Evolutionary conservation across 2,888 invertebrate species (phyloP), one percentile per base, ranked within the genome.

Genomic region (Hemistola chrysoprasaria): DNA sequence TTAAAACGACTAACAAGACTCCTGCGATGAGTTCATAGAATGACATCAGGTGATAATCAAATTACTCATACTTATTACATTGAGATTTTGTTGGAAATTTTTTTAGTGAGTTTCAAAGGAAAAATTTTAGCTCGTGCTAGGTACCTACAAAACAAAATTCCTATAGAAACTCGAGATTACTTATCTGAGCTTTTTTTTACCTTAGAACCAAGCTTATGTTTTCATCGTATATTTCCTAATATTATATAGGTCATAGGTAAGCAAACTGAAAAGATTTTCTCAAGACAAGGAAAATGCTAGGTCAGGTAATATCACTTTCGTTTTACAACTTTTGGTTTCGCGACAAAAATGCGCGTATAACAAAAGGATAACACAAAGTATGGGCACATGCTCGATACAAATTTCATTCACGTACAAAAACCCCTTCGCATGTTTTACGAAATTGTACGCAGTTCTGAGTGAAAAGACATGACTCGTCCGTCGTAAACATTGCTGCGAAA

Each of bases 321-420:
- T 16, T 16, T 16, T 16, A 24, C 34, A 34, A 35, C 39, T 20
- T 43, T 26, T 22, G 31, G 27, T 40, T 30, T 40, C 8, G 27
- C 38, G 9, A 39, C 34, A 40, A 41, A 52, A 54, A 48, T 50
- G 40, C 37, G 35, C 29, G 16, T 16, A 16, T 28, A 46, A 50
- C 45, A 46, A 47, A 47, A 40, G 37, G 34, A 38, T 40, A 32
- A 31, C 27, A 28, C 26, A 23, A 37, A 28, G 38, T 33, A 25
- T 38, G 24, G 47, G n/a, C 35, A 44, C 39, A 40, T 43, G 25
- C 34, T 21, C 40, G 8, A 46, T 52, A 43, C 36, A 36, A 44
- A 52, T 55, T 55, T 52, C 33, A 30, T 46, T 28, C 52, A 55
- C 54, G 54, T 55, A 44, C 47, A 31, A 31, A 23, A 16, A 4